Conservation (phyloP, 2,888 invertebrate genomes). For the Biston betularia region DNA sequence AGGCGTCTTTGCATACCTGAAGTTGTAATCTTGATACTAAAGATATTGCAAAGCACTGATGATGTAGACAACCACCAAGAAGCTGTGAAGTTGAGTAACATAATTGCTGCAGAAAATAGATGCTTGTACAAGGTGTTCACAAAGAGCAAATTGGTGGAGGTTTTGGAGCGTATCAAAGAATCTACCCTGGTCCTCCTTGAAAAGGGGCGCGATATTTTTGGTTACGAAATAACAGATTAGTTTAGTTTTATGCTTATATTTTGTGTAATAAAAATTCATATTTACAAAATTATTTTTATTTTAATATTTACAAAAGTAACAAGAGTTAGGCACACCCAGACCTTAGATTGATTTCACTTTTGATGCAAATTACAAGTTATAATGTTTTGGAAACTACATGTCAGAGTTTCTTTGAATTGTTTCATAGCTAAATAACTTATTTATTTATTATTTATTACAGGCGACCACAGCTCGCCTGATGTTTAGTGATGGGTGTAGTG, state of each 20-base stretch:
- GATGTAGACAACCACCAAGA: slow-evolving; percentile 91
- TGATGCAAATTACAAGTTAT: too few relatives aligned
- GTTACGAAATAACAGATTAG: slow-evolving; percentile 84
- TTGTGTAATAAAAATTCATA: slow-evolving; percentile 63
- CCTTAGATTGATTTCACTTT: not conserved
- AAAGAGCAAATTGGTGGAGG: slow-evolving; percentile 91
- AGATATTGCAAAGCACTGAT: slow-evolving; percentile 91
- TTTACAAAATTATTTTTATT: slow-evolving; percentile 34
- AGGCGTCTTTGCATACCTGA: slow-evolving; percentile 94
- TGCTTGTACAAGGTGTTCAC: slow-evolving; percentile 93
- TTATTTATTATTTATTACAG: too few relatives aligned
- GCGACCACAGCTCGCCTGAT: too few relatives aligned
- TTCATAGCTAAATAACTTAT: too few relatives aligned
- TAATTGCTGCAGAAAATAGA: slow-evolving; percentile 92
- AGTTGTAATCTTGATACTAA: slow-evolving; percentile 91
- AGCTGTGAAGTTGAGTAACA: slow-evolving; percentile 90
- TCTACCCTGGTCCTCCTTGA: slow-evolving; percentile 92
- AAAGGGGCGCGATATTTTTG: slow-evolving; percentile 93
- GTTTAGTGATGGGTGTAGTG: too few relatives aligned
- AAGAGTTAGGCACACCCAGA: too few relatives aligned
- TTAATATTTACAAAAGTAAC: too few relatives aligned
- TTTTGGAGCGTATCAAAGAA: slow-evolving; percentile 92
- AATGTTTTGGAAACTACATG: not conserved
- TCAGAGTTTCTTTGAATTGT: too few relatives aligned
- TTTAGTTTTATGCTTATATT: slow-evolving; percentile 48